Evolutionary conservation across 2,113 vertebrate genomes (phyloP).

Genomic region (Cebus imitator): DNA sequence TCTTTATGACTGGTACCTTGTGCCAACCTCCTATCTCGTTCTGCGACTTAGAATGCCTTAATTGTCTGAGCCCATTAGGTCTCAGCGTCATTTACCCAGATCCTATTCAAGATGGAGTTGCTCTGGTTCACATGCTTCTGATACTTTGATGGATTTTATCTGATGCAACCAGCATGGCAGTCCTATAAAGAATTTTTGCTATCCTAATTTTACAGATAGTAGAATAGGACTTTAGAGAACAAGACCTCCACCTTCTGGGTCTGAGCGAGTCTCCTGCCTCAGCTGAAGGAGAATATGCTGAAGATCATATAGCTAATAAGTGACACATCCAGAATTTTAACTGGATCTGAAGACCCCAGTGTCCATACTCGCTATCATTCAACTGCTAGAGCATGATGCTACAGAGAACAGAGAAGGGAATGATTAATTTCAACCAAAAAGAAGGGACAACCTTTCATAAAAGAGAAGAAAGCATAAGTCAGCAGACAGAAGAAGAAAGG

Average conservation of each 20-base stretch:
- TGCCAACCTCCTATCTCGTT: no score
- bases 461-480: not conserved
- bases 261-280: no score
- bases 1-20: no score
- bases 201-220: not conserved
- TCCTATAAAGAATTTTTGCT: not conserved
- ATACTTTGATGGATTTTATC: not conserved
- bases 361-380: not conserved
- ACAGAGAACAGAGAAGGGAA: not conserved
- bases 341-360: not conserved
- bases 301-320: constrained; percentile 12
- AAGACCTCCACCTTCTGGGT: no score
- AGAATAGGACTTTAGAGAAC: constrained; percentile 32
- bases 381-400: not conserved
- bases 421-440: not conserved
- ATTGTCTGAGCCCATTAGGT: no score
- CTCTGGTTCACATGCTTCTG: no score
- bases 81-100: no score
- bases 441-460: not conserved
- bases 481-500: not conserved
- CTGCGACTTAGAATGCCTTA: no score
- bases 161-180: no score
- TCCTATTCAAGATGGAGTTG: no score
- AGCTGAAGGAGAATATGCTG: not conserved
- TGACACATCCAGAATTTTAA: not conserved